Evolutionary conservation across 92 coral and sea anemone genomes (phyloP).

Genomic region (Plumapathes pennacea): DNA sequence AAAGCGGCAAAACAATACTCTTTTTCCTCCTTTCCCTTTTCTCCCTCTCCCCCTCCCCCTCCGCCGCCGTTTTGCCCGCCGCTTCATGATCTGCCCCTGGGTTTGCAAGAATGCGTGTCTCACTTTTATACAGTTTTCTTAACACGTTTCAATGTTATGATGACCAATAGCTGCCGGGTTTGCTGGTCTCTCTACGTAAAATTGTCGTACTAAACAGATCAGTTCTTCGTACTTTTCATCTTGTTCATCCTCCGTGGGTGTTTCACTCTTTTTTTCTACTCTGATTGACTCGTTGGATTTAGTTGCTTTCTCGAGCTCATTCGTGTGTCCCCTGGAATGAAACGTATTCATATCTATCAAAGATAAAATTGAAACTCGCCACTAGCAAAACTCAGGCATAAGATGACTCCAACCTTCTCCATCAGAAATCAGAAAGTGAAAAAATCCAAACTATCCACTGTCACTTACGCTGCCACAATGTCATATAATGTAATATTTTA

Average conservation of each 20-base stretch:
- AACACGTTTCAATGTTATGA: conserved; percentile 84
- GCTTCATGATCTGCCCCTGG: background rate
- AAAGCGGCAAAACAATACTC: too few species aligned
- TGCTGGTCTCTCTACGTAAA: conserved; percentile 77
- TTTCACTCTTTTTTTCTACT: background rate
- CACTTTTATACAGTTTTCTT: conserved; percentile 2
- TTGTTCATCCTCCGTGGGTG: conserved; percentile 23
- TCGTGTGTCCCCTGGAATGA: background rate
- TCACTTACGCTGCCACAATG: too few species aligned
- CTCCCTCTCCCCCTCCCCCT: too few species aligned
- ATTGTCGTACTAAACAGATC: conserved; percentile 78
- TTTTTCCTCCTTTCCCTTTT: too few species aligned
- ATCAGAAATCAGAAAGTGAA: too few species aligned
- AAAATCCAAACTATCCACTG: too few species aligned
- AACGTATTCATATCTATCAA: background rate
- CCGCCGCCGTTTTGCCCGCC: too few species aligned
- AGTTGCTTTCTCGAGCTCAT: conserved; percentile 1
- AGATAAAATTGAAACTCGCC: background rate
- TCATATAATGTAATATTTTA: too few species aligned
- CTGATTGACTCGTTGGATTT: background rate
- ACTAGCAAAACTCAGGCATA: too few species aligned
- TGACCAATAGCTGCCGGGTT: conserved; percentile 78
- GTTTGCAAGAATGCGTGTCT: conserved; percentile 1
- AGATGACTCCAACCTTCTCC: too few species aligned
- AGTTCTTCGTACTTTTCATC: conserved; percentile 78